Percentiles rank a stretch among this genome's conserved stretches.
Evolutionary conservation across 2,797 vertebrate genomes (phyloP).

Genomic region (Phoeniculus purpureus): DNA sequence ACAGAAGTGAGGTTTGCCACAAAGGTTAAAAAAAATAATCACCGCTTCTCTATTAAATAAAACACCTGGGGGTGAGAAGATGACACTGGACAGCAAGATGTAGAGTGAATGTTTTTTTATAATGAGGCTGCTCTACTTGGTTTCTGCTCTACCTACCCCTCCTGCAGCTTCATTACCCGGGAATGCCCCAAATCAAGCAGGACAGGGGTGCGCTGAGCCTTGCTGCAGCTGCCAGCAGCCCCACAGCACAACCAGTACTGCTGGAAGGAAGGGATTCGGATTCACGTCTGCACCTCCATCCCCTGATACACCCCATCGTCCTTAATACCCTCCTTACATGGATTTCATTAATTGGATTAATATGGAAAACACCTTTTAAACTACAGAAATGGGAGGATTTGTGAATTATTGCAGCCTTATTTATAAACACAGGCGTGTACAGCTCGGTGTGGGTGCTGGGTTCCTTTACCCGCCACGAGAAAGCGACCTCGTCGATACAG

Average conservation of each 20-base stretch:
- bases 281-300: neutral
- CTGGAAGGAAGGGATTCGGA: neutral
- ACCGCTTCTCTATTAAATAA: neutral
- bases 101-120: neutral
- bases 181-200: neutral
- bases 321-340: rapidly evolving
- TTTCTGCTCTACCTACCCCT: neutral
- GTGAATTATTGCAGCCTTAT: neutral
- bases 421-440: neutral
- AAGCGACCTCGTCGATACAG: neutral
- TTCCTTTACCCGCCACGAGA: neutral
- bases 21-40: neutral
- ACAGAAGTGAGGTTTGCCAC: neutral
- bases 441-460: neutral
- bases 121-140: neutral
- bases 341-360: neutral
- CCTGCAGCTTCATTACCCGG: rapidly evolving
- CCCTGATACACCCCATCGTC: neutral
- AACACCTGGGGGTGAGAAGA: neutral
- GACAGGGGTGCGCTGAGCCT: neutral
- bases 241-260: neutral
- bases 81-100: neutral
- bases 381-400: neutral
- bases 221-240: neutral
- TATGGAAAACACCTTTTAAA: neutral